These are phyloP conservation scores for Percopsis omiscomaycus DNA, from an alignment of 2,797 vertebrate species.

Conservation along the genomic window DNA sequence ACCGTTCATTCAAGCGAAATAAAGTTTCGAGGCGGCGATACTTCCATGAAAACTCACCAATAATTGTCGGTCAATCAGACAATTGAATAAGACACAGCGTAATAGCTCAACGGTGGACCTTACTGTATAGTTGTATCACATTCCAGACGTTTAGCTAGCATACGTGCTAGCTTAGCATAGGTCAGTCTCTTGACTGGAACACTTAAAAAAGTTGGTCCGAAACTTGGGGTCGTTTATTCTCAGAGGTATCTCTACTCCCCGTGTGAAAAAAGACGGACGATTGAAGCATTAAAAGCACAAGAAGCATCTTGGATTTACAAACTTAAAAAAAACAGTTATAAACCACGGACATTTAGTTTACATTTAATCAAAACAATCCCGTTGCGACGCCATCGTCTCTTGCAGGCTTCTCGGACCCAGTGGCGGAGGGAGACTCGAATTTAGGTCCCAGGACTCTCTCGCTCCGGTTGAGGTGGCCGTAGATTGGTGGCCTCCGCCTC, in stretches of 20 bases:
- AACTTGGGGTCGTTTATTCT: slow-evolving; percentile 43
- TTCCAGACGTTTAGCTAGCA: slow-evolving; percentile 45
- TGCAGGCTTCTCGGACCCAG: slow-evolving; percentile 38
- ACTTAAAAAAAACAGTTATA: neutral
- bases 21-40: slow-evolving; percentile 9
- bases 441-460: slow-evolving; percentile 26
- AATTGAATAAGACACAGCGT: neutral
- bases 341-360: slow-evolving; percentile 27
- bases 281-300: neutral
- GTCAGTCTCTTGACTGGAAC: slow-evolving; percentile 44
- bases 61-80: neutral
- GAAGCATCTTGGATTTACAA: slow-evolving; percentile 22
- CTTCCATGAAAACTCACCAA: slow-evolving; percentile 1
- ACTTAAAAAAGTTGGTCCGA: slow-evolving; percentile 55
- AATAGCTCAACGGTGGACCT: slow-evolving; percentile 16
- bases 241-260: slow-evolving; percentile 19
- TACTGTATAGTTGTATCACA: slow-evolving; percentile 31
- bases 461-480: slow-evolving; percentile 23
- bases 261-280: neutral
- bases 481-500: slow-evolving; percentile 64
- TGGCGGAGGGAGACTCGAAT: slow-evolving; percentile 23
- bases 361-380: slow-evolving; percentile 66
- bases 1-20: slow-evolving; percentile 17
- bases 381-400: slow-evolving; percentile 51
- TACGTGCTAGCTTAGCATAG: slow-evolving; percentile 70